These are phyloP conservation scores for Capricornis sumatraensis DNA, from an alignment of 2,113 vertebrate species.

Conservation along the genomic window DNA sequence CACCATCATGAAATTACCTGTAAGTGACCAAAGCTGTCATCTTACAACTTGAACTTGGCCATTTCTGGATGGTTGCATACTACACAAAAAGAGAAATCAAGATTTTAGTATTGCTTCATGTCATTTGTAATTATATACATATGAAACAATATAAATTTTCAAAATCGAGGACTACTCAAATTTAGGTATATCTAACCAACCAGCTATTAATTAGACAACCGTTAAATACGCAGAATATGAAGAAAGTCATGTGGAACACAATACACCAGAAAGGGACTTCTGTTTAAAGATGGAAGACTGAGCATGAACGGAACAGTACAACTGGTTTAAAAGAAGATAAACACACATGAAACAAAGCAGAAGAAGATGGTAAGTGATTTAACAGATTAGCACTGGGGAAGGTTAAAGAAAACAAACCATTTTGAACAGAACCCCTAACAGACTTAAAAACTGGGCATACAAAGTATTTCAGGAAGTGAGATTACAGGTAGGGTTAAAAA, in stretches of 20 bases:
- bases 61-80: conserved; percentile 88
- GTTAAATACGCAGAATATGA: not conserved
- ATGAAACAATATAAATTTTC: not conserved
- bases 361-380: not conserved
- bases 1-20: conserved; percentile 79
- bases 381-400: not conserved
- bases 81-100: conserved; percentile 63
- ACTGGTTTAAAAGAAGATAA: not conserved
- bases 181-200: not conserved
- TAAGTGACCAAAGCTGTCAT: conserved; percentile 89
- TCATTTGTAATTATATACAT: not conserved
- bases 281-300: not conserved
- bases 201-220: not conserved
- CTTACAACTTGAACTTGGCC: conserved; percentile 89
- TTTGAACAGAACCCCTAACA: not conserved
- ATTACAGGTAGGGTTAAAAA: not conserved
- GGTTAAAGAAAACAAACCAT: not conserved
- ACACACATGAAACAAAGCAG: not conserved
- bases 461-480: not conserved
- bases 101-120: not conserved
- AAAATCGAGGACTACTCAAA: not conserved
- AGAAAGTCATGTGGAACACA: not conserved
- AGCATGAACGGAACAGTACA: not conserved
- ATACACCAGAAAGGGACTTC: not conserved
- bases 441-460: not conserved